Base-by-base conservation (phyloP, 1,140 invertebrate genomes). In the Bombyx mandarina region DNA sequence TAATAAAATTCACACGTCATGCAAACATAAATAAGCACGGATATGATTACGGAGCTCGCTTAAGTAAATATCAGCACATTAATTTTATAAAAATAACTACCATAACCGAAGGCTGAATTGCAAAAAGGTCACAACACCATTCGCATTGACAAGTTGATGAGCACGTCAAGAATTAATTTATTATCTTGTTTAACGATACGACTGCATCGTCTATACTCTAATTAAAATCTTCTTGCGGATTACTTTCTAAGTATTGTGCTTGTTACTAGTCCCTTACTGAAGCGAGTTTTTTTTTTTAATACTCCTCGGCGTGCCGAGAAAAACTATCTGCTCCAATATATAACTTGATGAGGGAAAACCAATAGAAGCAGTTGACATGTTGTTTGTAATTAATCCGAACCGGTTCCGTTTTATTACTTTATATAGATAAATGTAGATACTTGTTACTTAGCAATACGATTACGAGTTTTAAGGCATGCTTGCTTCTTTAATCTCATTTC, bases 151-250 rank as follows among this genome's bases (percentile, higher is more conserved):
- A 12, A 52, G 45, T 60, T 66, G 61, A 69, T 69, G 61, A 58
- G 57, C 62, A 66, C 56, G 57, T 62, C 62, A 63, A 56, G 54
- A 59, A 58, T 63, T 63, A 62, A 65, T 68, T 65, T 67, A 64
- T 64, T 58, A 56, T 60, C 58, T 61, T 43, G 56, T 48, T 58
- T 58, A 50, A 62, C 49, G 45, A 43, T 50, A 12, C 45, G 44
- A 43, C 43, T 47, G 43, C 48, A 60, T 60, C 49, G 52, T 12
- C 50, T 50, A 61, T 52, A 52, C 18, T 44, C 60, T 61, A 61
- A 61, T 61, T 57, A 61, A 57, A 61, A 57, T 12, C 22, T 45
- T 9, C 22, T 9, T 45, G 7, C 53, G 8, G 44, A 54, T 10
- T 54, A 54, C 44, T 54, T 46, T 46, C 53, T 46, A 22, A 12